A percentile compares a stretch with the other conserved stretches of the same genome.
Evolutionary conservation across 1,140 invertebrate genomes (phyloP).

Genomic region (Eurosta solidaginis): DNA sequence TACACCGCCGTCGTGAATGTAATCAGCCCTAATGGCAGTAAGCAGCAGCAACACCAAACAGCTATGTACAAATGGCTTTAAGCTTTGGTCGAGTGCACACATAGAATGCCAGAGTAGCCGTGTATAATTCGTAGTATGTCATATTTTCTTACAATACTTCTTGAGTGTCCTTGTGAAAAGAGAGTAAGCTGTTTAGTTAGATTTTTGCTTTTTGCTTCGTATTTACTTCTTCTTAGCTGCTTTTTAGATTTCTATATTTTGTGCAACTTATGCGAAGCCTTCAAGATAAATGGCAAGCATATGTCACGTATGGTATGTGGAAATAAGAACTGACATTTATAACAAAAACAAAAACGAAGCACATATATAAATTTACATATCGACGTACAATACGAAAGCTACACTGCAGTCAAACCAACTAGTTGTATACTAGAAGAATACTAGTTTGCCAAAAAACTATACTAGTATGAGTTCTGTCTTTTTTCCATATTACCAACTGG

Average conservation of each 20-base stretch:
- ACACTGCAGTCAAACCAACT: too few species aligned
- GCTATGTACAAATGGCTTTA: too few species aligned
- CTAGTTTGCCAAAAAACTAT: too few species aligned
- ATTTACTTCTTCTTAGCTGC: background rate
- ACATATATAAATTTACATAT: background rate
- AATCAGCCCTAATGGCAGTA: too few species aligned
- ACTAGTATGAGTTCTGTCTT: too few species aligned
- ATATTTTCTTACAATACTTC: constrained; percentile 16
- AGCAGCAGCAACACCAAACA: background rate
- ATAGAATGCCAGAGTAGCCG: constrained; percentile 14
- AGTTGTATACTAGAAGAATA: too few species aligned
- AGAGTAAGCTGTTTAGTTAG: constrained; percentile 13
- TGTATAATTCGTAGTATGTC: constrained; percentile 23
- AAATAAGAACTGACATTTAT: constrained; percentile 17
- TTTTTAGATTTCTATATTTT: background rate
- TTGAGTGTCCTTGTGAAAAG: constrained; percentile 7
- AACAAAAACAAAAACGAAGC: background rate
- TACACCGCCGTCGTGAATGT: too few species aligned
- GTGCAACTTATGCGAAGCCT: background rate
- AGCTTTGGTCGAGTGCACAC: background rate
- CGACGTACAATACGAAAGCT: too few species aligned
- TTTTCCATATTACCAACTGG: too few species aligned
- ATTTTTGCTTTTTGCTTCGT: background rate
- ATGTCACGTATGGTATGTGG: constrained; percentile 16
- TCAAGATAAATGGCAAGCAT: constrained; percentile 23